A percentile compares a stretch with the other conserved stretches of the same genome.
phyloP scores from a whole-genome alignment of 2,888 invertebrate genomes.

The Sialis fuliginosa region DNA sequence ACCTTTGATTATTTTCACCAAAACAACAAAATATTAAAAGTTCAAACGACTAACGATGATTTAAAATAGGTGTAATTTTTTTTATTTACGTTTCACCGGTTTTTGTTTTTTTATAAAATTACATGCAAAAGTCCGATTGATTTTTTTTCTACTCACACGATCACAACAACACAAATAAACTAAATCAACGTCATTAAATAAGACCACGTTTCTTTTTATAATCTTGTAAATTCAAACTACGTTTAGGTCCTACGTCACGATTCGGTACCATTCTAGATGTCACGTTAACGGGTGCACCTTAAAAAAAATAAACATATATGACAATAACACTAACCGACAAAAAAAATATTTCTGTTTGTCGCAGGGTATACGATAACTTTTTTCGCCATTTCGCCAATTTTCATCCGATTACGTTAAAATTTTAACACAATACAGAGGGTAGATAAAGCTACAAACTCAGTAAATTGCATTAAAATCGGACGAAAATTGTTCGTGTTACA shows the following conservation, averaged over 20 bases:
- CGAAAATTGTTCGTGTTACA: no score
- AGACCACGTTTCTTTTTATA: conserved; percentile 86
- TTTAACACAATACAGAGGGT: no score
- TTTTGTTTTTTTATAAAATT: background rate
- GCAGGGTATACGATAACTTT: no score
- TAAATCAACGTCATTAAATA: conserved; percentile 33
- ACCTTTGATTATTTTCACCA: no score
- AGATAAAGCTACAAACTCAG: no score
- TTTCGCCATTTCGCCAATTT: no score
- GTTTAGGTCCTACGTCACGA: conserved; percentile 64
- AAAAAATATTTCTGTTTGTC: no score
- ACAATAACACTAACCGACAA: no score
- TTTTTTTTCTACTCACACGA: background rate
- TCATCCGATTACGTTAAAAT: no score
- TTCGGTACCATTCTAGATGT: conserved; percentile 54
- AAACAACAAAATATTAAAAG: no score
- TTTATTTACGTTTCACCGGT: background rate
- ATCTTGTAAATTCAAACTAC: conserved; percentile 78
- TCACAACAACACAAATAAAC: background rate
- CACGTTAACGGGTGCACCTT: conserved; percentile 50
- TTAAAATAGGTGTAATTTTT: background rate
- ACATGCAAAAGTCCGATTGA: background rate
- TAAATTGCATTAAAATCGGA: no score
- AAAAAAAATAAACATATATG: conserved; percentile 27
- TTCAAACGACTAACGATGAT: no score